Base-by-base conservation (phyloP, 2,888 invertebrate species). In the Caenorhabditis sp. region DNA sequence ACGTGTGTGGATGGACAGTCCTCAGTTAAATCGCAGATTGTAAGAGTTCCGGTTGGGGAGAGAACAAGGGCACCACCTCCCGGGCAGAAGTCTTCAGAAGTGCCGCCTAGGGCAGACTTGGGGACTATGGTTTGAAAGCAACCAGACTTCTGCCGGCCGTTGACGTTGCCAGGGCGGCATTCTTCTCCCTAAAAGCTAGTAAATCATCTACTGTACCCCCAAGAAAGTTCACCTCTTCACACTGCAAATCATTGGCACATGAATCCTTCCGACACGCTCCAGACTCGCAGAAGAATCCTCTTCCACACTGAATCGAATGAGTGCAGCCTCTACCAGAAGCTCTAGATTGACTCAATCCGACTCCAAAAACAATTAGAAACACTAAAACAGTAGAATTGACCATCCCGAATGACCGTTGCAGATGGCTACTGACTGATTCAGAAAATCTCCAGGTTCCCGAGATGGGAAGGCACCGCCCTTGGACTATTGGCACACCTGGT, bases 21-120 rank as follows among this genome's bases (percentile, higher is more conserved):
- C 47, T 86, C 84, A 12, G 87, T 83, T 47, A 87, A 41, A 74
- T 89, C 89, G 59, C 91, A 91, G 4, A 87, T 87, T 24, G 90
- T 87, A 0, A 88, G 58, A 19, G 79, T 77, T 12, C 91, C 87
- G 6, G 85, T 84, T 26, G 82, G 80, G 3, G 80, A 85, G 26
- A 87, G 69, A 0, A 88, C 84, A 0, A 89, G 83, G 2, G 87
- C 86, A 12, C 90, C 91, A 19, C 90, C 90, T 26, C 91, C 91
- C 0, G 91, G 90, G 73, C 91, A 91, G 61, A 86, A 88, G 26
- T 87, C 84, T n/a, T 77, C 77, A n/a, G 80, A 69, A 22, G 66
- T 84, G 35, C 77, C 66, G n/a, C 64, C 80, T 7, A 74, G 38
- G 12, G 69, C 59, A 28, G 66, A 70, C 28, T 64, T 81, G n/a